Evolutionary conservation across 2,888 invertebrate genomes (phyloP), one percentile per base, ranked within the genome.

Genomic region (Lasius platythorax): DNA sequence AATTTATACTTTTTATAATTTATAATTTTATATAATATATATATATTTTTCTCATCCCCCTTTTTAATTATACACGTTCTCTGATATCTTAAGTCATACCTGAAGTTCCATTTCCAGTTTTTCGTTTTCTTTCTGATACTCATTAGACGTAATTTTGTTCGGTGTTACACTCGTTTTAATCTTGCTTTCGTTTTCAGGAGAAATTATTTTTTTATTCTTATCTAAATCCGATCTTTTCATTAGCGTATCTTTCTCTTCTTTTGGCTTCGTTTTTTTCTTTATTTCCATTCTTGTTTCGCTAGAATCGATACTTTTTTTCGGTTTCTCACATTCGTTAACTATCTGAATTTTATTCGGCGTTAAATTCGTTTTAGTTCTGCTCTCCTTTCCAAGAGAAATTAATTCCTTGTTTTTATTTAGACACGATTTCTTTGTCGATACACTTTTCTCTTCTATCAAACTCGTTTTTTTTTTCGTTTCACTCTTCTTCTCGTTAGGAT

Each of bases 101-200:
- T 78, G 11, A 67, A 78, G n/a, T 66, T 66, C 58, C 70, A 75
- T 83, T 28, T 84, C 82, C 30, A 74, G 5, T 53, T 85, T 84
- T 30, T 68, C 73, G 67, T n/a, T 63, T 46, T 87, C 76, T 30
- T 82, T 87, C 9, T 66, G 64, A 30, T 30, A 64, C 46, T 85
- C 84, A 33, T 83, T 66, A 9, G 64, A 53, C 3, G 61, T 56
- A 43, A 74, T 64, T 61, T 76, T 78, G 3, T 23, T 73, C 1
- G 73, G 37, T 5, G 8, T 37, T 43, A 43, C 12, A 28, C 46
- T 37, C 11, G 58, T 56, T 37, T 67, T 63, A n/a, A 3, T 12
- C 9, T 53, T 30, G 23, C 11, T 11, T 23, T 84, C 56, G 1
- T 75, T 63, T 30, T 33, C 74, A 46, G 3, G 40, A 18, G 58